Base-by-base conservation (phyloP, 2,888 invertebrate genomes). In the Meiosimyza platycephala region DNA sequence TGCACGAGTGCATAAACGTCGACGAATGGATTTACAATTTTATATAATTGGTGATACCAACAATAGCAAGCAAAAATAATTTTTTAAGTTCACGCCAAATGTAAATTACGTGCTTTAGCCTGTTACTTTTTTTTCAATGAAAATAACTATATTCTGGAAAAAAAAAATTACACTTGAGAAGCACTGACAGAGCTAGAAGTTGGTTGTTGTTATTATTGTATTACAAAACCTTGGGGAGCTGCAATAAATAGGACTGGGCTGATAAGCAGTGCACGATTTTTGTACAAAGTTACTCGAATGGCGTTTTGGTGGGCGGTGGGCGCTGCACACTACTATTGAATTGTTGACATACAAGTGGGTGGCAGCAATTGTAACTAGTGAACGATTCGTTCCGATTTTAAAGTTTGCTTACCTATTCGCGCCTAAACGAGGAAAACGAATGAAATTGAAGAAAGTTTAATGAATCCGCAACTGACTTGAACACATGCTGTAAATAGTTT, bases 161-260 rank as follows among this genome's bases (percentile, higher is more conserved):
- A 60, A n/a, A 1, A 50, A 57, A 57, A 57, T 11, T 28, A 57
- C 22, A 22, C 22, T 28, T 28, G 22, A 22, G 22, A 28, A 57
- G 22, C 28, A 57, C 57, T 13, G 22, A 28, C 28, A 57, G 47
- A 18, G 18, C 13, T 47, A 60, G 16, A 52, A 50, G 60, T 33
- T 69, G 6, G 40, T 40, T 40, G 40, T 40, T 40, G 40, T 40
- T 40, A 9, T 64, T 51, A 22, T 28, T 47, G 68, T 60, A 60
- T 60, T 69, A 22, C 60, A 57, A 40, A 40, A 18, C 67, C 67
- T 60, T 69, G 60, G 28, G 60, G 28, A 60, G 68, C 22, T 51
- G 69, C 18, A 40, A 16, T 48, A 15, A 50, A 22, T 69, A 55
- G 54, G 16, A 55, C 55, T 40, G 40, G 67, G 15, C 18, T 18